A percentile compares a stretch with the other conserved stretches of the same genome.
phyloP scores from a whole-genome alignment of 2,888 invertebrate genomes.

The Drosophila helvetica region DNA sequence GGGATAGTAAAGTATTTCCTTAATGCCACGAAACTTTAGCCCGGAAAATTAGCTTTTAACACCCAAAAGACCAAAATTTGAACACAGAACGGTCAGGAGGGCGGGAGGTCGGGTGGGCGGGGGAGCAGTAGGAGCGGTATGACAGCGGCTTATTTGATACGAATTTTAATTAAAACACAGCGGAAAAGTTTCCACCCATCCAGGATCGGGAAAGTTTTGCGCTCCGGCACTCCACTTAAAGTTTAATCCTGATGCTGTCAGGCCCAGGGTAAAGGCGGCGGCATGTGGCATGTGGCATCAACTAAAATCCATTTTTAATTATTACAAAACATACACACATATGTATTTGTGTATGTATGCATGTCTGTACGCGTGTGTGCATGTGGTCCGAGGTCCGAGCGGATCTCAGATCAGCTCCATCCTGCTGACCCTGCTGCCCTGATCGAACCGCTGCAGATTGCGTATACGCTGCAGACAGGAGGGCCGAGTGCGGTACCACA shows the following conservation, averaged over 20 bases:
- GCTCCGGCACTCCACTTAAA: slow-evolving; percentile 34
- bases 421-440: slow-evolving; percentile 27
- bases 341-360: too few species aligned
- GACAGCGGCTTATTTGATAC: slow-evolving; percentile 57
- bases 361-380: too few species aligned
- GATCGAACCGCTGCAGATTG: slow-evolving; percentile 26
- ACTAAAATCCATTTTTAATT: slow-evolving; percentile 63
- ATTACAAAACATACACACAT: slow-evolving; percentile 17
- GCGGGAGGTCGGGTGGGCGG: neutral
- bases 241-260: slow-evolving; percentile 19
- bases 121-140: slow-evolving; percentile 12
- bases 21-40: neutral
- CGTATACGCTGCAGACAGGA: slow-evolving; percentile 39
- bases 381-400: too few species aligned
- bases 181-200: slow-evolving; percentile 59
- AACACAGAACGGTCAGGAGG: neutral
- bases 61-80: slow-evolving; percentile 32
- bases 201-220: slow-evolving; percentile 51
- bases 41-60: slow-evolving; percentile 40
- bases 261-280: slow-evolving; percentile 38
- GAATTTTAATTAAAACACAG: slow-evolving; percentile 71
- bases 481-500: slow-evolving; percentile 54
- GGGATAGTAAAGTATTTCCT: neutral
- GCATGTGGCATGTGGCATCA: slow-evolving; percentile 57
- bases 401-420: neutral